Evolutionary conservation across 2,113 vertebrate genomes (phyloP).

Genomic region (Hippocampus guttulatus): DNA sequence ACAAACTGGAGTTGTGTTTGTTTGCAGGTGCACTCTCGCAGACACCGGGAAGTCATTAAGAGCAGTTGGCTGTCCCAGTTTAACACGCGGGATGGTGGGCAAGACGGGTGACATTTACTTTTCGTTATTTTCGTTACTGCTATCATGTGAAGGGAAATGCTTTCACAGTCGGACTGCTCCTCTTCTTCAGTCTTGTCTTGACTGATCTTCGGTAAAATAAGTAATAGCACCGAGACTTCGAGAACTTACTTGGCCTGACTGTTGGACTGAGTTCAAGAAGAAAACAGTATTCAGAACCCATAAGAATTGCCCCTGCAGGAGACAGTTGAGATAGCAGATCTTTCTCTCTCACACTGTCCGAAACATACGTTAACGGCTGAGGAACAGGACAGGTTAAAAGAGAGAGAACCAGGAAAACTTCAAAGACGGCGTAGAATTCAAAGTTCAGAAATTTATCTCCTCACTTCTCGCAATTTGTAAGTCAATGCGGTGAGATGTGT

Average conservation of each 20-base stretch:
- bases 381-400: constrained; percentile 28
- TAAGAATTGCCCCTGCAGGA: neutral
- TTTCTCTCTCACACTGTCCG: neutral
- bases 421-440: constrained; percentile 53
- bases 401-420: constrained; percentile 49
- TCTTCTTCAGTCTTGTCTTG: neutral
- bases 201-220: neutral
- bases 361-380: constrained; percentile 12
- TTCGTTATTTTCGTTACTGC: constrained; percentile 1
- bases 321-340: constrained; percentile 6
- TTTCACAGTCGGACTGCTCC: neutral
- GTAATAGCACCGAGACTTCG: neutral
- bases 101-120: constrained; percentile 9
- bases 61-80: constrained; percentile 29
- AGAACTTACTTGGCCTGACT: no score
- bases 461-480: constrained; percentile 45
- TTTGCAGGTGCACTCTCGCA: constrained; percentile 32
- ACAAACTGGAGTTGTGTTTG: constrained; percentile 15
- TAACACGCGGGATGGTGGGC: constrained; percentile 17
- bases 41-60: constrained; percentile 20
- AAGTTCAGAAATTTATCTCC: constrained; percentile 54
- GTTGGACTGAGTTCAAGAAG: neutral
- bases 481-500: constrained; percentile 30
- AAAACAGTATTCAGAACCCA: neutral
- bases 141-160: constrained; percentile 8